Conservation (phyloP, 2,113 vertebrate genomes). For the Porphyrio hochstetteri region DNA sequence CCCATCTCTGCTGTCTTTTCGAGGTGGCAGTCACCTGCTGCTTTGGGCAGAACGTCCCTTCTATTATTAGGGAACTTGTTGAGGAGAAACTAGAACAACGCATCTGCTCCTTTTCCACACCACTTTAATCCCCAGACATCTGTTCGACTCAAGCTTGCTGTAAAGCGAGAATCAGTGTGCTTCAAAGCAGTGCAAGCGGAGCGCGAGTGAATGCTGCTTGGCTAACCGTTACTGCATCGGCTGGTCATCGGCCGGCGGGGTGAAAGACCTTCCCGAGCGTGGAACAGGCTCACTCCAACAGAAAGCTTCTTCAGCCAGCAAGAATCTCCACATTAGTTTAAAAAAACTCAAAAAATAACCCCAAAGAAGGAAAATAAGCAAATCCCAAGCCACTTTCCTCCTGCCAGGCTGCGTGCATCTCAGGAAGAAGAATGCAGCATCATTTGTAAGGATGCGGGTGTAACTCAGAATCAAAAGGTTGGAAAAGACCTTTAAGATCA, state of each 20-base stretch:
- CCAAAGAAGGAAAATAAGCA: background rate
- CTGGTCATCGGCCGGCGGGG: background rate
- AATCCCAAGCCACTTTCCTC: background rate
- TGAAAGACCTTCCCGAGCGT: background rate
- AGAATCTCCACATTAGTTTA: background rate
- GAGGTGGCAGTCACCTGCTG: background rate
- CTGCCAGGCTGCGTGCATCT: background rate
- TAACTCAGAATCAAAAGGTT: too few species aligned
- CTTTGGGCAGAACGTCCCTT: background rate
- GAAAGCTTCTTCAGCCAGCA: background rate
- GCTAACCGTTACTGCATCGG: background rate
- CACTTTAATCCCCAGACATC: background rate
- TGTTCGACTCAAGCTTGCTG: background rate
- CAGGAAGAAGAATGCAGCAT: background rate
- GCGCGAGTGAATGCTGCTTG: background rate
- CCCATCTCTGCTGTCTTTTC: background rate
- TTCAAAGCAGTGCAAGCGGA: background rate
- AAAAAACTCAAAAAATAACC: background rate
- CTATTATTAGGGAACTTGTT: background rate
- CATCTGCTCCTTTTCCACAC: background rate
- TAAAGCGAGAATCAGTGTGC: background rate
- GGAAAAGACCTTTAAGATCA: too few species aligned
- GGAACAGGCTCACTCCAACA: background rate
- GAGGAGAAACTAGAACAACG: background rate
- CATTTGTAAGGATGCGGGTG: background rate